These are phyloP conservation scores for Tyrannus savana DNA, from an alignment of 2,113 vertebrate genomes.

Conservation along the genomic window DNA sequence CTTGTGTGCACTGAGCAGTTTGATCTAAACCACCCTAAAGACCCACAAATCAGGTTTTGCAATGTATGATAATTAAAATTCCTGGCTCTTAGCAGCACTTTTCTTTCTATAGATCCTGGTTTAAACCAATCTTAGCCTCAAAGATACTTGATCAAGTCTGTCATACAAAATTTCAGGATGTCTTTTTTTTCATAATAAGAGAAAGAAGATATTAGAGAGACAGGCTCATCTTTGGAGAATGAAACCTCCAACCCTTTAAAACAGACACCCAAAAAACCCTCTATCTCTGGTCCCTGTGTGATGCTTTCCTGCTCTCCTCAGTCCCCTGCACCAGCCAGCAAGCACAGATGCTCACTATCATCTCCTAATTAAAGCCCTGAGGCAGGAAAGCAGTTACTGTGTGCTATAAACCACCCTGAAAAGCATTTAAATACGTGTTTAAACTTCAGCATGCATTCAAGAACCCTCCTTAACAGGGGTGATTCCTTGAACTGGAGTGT, in stretches of 20 bases:
- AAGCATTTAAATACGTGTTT: background rate
- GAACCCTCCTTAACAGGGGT: background rate
- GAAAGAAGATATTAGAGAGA: background rate
- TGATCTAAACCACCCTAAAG: background rate
- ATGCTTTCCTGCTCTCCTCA: background rate
- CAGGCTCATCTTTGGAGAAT: background rate
- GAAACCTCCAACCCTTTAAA: background rate
- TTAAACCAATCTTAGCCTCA: background rate
- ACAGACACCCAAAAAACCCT: background rate
- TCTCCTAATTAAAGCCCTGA: constrained; percentile 8
- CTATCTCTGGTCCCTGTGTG: background rate
- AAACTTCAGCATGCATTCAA: background rate
- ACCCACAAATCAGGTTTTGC: background rate
- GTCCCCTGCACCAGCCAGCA: background rate
- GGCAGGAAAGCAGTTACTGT: background rate
- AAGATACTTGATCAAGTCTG: background rate
- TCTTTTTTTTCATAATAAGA: background rate
- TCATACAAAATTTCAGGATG: background rate
- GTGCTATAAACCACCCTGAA: background rate
- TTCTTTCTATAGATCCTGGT: background rate
- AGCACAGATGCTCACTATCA: constrained; percentile 12
- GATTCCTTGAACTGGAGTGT: background rate
- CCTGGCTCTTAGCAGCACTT: background rate
- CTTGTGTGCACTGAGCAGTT: background rate
- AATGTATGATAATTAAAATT: background rate